These are phyloP conservation scores for Columbina picui DNA, from an alignment of 2,113 vertebrate genomes.

Conservation along the genomic window DNA sequence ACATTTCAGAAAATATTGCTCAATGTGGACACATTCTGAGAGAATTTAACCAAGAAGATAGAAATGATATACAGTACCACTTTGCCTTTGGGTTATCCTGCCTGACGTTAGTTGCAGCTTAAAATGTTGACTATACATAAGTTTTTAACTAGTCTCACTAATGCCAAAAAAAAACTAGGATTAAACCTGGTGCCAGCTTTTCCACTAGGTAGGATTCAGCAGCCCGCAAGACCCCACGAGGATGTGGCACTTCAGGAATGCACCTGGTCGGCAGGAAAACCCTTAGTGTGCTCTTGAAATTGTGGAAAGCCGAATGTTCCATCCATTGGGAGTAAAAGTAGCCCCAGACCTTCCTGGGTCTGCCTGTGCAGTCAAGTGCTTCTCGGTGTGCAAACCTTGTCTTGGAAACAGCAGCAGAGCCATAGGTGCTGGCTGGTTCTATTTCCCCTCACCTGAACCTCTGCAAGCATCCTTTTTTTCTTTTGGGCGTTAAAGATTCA, in stretches of 20 bases:
- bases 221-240: neutral
- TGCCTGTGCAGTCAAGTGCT: neutral
- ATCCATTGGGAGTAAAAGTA: neutral
- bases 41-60: neutral
- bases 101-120: accelerated
- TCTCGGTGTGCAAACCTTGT: neutral
- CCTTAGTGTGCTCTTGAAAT: neutral
- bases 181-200: neutral
- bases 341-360: neutral
- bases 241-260: accelerated
- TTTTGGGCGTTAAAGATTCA: neutral
- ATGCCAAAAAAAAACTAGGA: neutral
- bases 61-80: neutral
- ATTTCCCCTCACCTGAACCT: neutral
- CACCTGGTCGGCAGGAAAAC: neutral
- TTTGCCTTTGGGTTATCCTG: neutral
- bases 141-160: neutral
- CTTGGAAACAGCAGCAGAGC: neutral
- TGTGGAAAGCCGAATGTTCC: accelerated
- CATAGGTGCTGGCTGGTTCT: neutral
- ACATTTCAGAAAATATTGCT: neutral
- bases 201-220: neutral
- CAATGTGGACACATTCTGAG: neutral
- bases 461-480: neutral
- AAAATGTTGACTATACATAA: neutral